Base-by-base conservation (phyloP, 2,888 invertebrate species). In the Synergus japonicus region DNA sequence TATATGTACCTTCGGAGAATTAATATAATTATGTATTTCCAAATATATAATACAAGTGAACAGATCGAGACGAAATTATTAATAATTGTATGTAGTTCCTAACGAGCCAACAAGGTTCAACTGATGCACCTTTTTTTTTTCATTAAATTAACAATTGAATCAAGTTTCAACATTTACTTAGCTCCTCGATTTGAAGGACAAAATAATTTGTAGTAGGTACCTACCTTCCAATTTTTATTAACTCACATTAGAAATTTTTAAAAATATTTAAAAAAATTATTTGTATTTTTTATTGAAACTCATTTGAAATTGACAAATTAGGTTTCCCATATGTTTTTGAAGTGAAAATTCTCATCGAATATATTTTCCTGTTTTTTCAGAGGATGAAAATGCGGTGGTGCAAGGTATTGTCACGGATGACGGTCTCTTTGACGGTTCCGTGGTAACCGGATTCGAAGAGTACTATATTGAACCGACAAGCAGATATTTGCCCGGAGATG, bases 391-490 rank as follows among this genome's bases (percentile, higher is more conserved):
- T 76, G 96, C 97, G 15, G 93, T 95, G 85, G 97, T 98, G 78
- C 96, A 97, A 90, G 98, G 98, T 63, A 93, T 98, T 88, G 94
- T 98, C 87, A 97, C 97, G 82, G 94, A 94, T 80, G 96, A 97
- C 82, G 98, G 98, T 79, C 94, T 97, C 80, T 97, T 98, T 92
- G 98, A 98, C 91, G 98, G 98, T 78, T 96, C 96, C 78, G 96
- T 98, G 89, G 94, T 95, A 92, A 96, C 97, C 77, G 93, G 93
- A 79, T 93, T 95, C 77, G 97, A 97, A 88, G 96, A 97, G 88
- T 97, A 97, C 92, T 97, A 97, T 92, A 94, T 98, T 86, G 98
- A 98, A 92, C 97, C 97, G 9, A 93, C 96, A 79, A 94, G 94
- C 86, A 94, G 96, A 86, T 96, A 96, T 91, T 84, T 92, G 82